Conservation (phyloP, 2,113 vertebrate species). For the Cynopterus brachyotis region DNA sequence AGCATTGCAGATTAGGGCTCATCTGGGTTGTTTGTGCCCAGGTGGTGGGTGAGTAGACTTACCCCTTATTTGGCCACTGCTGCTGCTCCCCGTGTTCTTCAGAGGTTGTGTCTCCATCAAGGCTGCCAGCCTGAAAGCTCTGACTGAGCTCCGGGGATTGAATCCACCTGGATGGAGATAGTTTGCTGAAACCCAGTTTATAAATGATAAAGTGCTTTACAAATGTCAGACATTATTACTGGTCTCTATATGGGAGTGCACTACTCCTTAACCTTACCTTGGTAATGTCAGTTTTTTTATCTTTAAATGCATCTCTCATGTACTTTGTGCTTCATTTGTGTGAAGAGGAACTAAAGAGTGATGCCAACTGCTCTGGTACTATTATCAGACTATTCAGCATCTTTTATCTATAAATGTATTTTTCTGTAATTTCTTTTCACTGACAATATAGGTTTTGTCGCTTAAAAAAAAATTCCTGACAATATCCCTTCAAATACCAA, state of each 20-base stretch:
- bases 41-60: constrained; percentile 61
- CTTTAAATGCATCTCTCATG: not conserved
- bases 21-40: constrained; percentile 69
- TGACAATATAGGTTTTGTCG: not conserved
- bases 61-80: constrained; percentile 61
- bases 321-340: not conserved
- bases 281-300: not conserved
- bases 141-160: not conserved
- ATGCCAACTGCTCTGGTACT: not conserved
- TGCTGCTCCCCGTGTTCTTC: constrained; percentile 37
- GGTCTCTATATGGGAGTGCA: not conserved
- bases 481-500: constrained; percentile 19
- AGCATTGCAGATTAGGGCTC: constrained; percentile 64
- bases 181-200: constrained; percentile 32
- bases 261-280: not conserved
- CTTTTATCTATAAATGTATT: not conserved
- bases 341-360: not conserved
- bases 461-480: constrained; percentile 32
- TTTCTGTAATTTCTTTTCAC: constrained; percentile 29
- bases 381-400: not conserved
- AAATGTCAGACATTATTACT: not conserved
- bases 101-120: not conserved
- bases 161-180: not conserved
- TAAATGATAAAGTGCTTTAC: constrained; percentile 59
- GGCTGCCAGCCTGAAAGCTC: constrained; percentile 41